Percentiles rank a stretch among this genome's conserved stretches.
Evolutionary conservation across 2,797 vertebrate genomes (phyloP).

Genomic region (Eremophila alpestris): DNA sequence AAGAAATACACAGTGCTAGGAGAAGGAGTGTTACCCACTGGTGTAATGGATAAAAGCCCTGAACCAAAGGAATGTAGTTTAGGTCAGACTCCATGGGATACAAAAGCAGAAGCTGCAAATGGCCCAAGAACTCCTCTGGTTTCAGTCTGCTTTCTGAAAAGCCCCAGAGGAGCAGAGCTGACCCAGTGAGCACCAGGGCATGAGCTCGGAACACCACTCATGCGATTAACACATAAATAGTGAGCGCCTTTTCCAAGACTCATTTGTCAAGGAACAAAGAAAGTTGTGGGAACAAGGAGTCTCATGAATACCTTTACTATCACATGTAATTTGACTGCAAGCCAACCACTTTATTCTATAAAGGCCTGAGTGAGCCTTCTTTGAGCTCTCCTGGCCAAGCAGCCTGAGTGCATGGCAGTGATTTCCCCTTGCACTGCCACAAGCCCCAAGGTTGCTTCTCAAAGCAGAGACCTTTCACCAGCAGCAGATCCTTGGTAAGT

Average conservation of each 20-base stretch:
- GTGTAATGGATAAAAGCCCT: no score
- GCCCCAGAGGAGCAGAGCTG: background rate
- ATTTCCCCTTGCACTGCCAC: background rate
- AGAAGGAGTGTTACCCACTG: background rate
- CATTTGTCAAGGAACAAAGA: slow-evolving; percentile 31
- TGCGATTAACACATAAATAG: background rate
- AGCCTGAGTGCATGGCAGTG: background rate
- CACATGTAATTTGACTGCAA: background rate
- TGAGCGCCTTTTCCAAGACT: background rate
- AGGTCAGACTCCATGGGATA: background rate
- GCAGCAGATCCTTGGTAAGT: background rate
- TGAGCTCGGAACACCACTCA: background rate
- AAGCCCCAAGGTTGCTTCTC: background rate
- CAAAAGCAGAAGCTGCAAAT: background rate
- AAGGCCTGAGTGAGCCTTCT: background rate
- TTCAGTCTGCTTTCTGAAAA: background rate
- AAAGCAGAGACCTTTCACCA: background rate
- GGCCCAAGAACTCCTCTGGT: background rate
- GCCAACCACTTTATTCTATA: background rate
- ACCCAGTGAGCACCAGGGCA: background rate
- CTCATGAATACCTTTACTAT: background rate
- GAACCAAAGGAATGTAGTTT: rapidly evolving
- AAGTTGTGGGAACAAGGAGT: background rate
- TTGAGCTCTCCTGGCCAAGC: background rate
- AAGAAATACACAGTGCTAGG: background rate